Conservation (phyloP, 2,888 invertebrate species). For the Melieria picta region DNA sequence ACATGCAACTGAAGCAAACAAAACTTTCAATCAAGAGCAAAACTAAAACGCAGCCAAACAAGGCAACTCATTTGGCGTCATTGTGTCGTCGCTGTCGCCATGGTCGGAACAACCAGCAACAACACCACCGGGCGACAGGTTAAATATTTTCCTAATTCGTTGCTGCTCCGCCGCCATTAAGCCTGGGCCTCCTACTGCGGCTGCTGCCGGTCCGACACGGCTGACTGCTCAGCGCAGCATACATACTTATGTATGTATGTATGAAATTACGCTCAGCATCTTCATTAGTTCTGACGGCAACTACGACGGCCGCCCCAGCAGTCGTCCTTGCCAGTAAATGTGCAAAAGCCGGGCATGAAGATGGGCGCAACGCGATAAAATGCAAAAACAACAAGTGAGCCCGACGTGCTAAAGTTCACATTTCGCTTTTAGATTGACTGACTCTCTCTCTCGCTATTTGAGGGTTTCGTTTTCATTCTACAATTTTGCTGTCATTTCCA, state of each 20-base stretch:
- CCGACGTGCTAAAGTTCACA: neutral
- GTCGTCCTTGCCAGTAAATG: neutral
- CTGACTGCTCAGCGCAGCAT: no score
- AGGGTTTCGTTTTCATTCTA: neutral
- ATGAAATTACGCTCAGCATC: no score
- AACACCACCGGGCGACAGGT: no score
- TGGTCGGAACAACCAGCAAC: no score
- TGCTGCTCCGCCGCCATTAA: no score
- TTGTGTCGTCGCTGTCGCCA: constrained; percentile 9
- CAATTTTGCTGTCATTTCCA: no score
- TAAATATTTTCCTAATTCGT: no score
- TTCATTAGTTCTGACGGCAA: neutral
- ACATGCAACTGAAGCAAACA: constrained; percentile 2
- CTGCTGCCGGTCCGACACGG: no score
- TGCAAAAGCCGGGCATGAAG: neutral
- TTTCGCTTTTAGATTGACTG: neutral
- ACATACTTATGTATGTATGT: no score
- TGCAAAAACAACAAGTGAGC: neutral
- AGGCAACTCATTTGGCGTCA: constrained; percentile 24
- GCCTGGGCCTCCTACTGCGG: no score
- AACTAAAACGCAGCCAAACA: neutral
- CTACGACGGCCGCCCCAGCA: neutral
- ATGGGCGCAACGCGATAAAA: neutral
- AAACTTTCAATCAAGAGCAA: constrained; percentile 10
- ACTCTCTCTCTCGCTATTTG: neutral